A percentile compares a stretch with the other conserved stretches of the same genome.
Evolutionary conservation across 2,888 invertebrate genomes (phyloP).

Genomic region (Byasa hedistus): DNA sequence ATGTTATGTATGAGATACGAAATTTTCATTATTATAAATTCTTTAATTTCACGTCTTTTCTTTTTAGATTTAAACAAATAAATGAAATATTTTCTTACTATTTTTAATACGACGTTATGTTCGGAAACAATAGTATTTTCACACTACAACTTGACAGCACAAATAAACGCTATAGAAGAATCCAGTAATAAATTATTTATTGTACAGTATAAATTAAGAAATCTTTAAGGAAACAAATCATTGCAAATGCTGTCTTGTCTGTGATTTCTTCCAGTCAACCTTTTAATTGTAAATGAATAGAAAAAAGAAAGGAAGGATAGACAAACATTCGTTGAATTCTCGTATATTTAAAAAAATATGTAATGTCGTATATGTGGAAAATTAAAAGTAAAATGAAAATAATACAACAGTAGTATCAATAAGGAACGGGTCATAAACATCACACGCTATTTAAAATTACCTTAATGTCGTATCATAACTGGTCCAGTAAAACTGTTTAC

Average conservation of each 20-base stretch:
- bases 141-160: too few species aligned
- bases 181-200: too few species aligned
- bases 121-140: too few species aligned
- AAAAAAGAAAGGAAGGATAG: not conserved
- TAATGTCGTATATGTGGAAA: not conserved
- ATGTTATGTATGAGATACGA: too few species aligned
- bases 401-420: not conserved
- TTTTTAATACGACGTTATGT: too few species aligned
- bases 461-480: not conserved
- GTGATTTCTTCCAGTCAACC: not conserved
- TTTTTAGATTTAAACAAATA: not conserved
- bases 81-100: too few species aligned
- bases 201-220: too few species aligned
- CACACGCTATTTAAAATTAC: not conserved
- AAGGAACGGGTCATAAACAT: not conserved
- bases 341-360: not conserved
- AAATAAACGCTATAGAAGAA: too few species aligned
- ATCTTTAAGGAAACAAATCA: too few species aligned
- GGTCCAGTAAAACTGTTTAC: constrained; percentile 3
- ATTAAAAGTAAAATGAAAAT: not conserved
- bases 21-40: not conserved
- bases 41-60: not conserved
- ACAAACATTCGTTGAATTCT: too few species aligned
- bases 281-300: not conserved
- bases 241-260: too few species aligned